These are phyloP conservation scores for Epicauta chinensis DNA, from an alignment of 1,140 invertebrate species.

Conservation along the genomic window DNA sequence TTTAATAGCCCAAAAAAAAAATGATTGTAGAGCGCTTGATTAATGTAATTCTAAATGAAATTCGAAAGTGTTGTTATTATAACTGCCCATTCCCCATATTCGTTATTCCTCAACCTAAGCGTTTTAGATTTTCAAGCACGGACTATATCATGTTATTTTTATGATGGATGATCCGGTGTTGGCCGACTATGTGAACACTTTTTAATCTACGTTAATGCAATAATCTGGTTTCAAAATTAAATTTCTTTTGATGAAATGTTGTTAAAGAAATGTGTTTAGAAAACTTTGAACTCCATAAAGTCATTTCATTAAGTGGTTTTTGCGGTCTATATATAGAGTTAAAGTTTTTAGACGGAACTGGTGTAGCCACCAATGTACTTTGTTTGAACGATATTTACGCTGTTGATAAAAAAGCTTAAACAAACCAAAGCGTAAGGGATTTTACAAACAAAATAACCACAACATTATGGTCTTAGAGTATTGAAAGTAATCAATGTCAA, in stretches of 20 bases:
- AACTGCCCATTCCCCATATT: too few relatives aligned
- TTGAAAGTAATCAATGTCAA: too few relatives aligned
- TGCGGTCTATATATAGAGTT: constrained; percentile 4
- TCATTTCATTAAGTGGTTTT: constrained; percentile 15
- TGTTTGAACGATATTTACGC: constrained; percentile 10
- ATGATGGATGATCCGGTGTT: constrained; percentile 23
- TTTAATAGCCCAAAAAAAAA: too few relatives aligned
- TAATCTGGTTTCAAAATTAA: constrained; percentile 27
- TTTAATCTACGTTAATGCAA: constrained; percentile 28
- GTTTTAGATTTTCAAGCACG: too few relatives aligned
- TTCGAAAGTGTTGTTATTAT: too few relatives aligned
- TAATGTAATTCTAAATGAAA: too few relatives aligned
- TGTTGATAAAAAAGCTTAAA: background rate
- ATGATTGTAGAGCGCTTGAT: too few relatives aligned
- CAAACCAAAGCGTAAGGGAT: too few relatives aligned
- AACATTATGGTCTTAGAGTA: too few relatives aligned
- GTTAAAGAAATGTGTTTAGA: constrained; percentile 10
- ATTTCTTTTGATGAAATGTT: constrained; percentile 22
- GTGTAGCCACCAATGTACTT: constrained; percentile 3
- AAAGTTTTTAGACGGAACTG: constrained; percentile 10
- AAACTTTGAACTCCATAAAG: constrained; percentile 11
- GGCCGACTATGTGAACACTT: constrained; percentile 23
- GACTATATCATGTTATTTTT: background rate
- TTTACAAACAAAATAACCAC: too few relatives aligned
- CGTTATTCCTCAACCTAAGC: too few relatives aligned